Conservation (phyloP, 2,797 vertebrate genomes). For the Aratinga solstitialis region DNA sequence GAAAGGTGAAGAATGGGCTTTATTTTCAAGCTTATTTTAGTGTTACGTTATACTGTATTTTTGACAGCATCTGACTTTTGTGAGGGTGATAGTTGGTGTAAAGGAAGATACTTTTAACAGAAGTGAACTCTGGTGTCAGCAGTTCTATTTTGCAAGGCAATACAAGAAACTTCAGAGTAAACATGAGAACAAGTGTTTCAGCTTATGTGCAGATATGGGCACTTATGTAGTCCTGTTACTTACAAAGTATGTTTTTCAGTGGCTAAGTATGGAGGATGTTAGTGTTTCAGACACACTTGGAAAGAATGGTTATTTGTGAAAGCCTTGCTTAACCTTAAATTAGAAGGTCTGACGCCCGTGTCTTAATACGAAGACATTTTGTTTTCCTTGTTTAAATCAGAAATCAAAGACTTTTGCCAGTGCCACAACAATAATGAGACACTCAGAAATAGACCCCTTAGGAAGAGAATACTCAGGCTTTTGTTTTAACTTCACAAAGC, state of each 20-base stretch:
- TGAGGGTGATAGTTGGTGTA: neutral
- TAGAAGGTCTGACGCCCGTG: neutral
- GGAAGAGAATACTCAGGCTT: constrained; percentile 11
- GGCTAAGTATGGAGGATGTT: neutral
- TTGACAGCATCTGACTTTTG: neutral
- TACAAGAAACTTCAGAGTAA: neutral
- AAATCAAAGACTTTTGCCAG: constrained; percentile 35
- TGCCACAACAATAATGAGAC: neutral
- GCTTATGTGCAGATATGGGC: neutral
- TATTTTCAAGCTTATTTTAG: neutral
- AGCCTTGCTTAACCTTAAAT: constrained; percentile 9
- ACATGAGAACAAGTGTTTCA: neutral
- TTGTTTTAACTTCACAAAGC: constrained; percentile 32
- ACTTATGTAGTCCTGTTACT: neutral
- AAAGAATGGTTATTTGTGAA: neutral
- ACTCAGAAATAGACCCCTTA: constrained; percentile 4
- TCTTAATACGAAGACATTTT: constrained; percentile 6
- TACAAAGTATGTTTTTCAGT: neutral
- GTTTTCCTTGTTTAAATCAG: constrained; percentile 17
- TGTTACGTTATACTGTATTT: neutral
- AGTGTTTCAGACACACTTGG: neutral
- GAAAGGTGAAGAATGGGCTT: neutral
- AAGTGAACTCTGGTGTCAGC: neutral
- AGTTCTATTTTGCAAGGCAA: neutral
- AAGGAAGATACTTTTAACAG: neutral